Percentiles rank a stretch among this genome's conserved stretches.
Evolutionary conservation across 2,113 vertebrate genomes (phyloP).

Genomic region (Bos taurus): DNA sequence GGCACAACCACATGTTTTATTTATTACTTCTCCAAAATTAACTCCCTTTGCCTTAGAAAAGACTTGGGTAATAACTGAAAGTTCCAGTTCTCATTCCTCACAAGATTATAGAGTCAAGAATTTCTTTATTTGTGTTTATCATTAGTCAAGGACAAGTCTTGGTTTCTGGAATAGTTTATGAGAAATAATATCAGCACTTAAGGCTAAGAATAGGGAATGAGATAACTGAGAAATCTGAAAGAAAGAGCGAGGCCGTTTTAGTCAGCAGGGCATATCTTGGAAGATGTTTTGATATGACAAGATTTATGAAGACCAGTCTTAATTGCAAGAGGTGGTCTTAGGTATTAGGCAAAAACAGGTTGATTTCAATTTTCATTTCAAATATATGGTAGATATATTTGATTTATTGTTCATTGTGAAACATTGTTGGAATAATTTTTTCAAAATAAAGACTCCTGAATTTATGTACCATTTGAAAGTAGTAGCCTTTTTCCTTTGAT

Average conservation of each 20-base stretch:
- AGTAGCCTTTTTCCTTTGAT: slow-evolving; percentile 19
- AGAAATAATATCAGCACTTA: background rate
- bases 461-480: background rate
- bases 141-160: background rate
- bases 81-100: background rate
- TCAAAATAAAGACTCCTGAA: slow-evolving; percentile 26
- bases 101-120: background rate
- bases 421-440: background rate
- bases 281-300: background rate
- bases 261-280: background rate
- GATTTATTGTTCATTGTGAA: slow-evolving; percentile 22
- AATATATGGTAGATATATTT: background rate
- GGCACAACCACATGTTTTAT: background rate
- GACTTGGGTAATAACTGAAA: background rate
- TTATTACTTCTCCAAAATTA: background rate
- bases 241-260: background rate
- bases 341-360: background rate
- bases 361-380: background rate
- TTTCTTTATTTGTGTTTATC: background rate
- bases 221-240: background rate
- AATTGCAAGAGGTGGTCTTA: background rate
- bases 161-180: background rate
- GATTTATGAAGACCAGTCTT: background rate
- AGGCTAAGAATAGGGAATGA: background rate
- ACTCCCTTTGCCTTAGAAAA: slow-evolving; percentile 1